These are phyloP conservation scores for Altica lythri DNA, from an alignment of 2,888 invertebrate genomes.

Conservation along the genomic window DNA sequence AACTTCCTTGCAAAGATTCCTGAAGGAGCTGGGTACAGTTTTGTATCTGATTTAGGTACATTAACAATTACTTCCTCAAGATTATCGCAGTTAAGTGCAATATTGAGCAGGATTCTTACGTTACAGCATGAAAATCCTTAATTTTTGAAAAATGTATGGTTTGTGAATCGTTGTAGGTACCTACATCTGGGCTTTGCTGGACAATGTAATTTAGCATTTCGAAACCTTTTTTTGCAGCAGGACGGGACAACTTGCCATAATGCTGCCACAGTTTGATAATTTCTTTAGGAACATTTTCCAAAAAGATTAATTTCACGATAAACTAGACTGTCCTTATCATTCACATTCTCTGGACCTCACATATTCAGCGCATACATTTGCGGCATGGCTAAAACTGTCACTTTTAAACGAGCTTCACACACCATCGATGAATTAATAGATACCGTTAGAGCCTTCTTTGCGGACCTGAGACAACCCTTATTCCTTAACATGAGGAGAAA, in stretches of 20 bases:
- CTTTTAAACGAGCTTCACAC: constrained; percentile 15
- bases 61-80: neutral
- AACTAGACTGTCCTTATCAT: no score
- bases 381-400: constrained; percentile 13
- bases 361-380: neutral
- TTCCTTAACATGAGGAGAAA: neutral
- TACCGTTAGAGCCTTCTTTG: constrained; percentile 6
- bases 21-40: neutral
- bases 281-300: no score
- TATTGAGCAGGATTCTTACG: constrained; percentile 1
- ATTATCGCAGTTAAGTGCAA: neutral
- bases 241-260: no score
- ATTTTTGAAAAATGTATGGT: constrained; percentile 10
- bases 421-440: neutral
- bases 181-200: no score
- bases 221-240: no score
- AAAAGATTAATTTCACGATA: no score
- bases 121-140: neutral
- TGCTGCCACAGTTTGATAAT: no score
- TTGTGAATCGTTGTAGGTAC: neutral
- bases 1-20: neutral
- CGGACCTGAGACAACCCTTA: constrained; percentile 7
- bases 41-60: neutral
- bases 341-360: no score
- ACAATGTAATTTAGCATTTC: no score